Conservation (phyloP, 2,888 invertebrate genomes). For the Nomada goodeniana region DNA sequence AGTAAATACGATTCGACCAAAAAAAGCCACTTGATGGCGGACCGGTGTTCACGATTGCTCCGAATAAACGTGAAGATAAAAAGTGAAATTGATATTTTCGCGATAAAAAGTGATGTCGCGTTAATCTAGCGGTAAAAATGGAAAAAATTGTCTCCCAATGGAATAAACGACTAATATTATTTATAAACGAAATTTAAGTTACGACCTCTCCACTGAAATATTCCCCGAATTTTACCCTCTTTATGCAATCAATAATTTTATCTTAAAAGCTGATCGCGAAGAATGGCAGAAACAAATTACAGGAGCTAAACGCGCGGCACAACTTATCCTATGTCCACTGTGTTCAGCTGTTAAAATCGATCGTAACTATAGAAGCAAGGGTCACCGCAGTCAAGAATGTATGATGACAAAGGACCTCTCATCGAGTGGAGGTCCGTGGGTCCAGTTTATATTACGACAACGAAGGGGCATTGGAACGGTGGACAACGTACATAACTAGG, state of each 20-base stretch:
- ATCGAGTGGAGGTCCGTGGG: conserved; percentile 35
- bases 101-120: neutral
- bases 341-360: no score
- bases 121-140: neutral
- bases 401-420: conserved; percentile 49
- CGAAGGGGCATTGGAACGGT: conserved; percentile 38
- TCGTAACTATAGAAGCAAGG: neutral
- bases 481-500: conserved; percentile 62
- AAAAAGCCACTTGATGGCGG: conserved; percentile 7
- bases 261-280: neutral
- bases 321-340: no score
- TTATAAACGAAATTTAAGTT: neutral
- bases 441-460: conserved; percentile 55
- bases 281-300: no score
- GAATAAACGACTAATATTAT: no score
- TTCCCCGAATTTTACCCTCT: no score
- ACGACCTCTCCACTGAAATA: neutral
- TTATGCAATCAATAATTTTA: neutral
- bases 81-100: neutral
- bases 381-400: neutral
- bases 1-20: neutral
- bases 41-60: neutral
- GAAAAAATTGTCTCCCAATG: no score
- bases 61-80: neutral
- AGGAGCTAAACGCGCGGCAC: no score